Evolutionary conservation across 1,140 invertebrate genomes (phyloP).

Genomic region (Oscheius sp.): DNA sequence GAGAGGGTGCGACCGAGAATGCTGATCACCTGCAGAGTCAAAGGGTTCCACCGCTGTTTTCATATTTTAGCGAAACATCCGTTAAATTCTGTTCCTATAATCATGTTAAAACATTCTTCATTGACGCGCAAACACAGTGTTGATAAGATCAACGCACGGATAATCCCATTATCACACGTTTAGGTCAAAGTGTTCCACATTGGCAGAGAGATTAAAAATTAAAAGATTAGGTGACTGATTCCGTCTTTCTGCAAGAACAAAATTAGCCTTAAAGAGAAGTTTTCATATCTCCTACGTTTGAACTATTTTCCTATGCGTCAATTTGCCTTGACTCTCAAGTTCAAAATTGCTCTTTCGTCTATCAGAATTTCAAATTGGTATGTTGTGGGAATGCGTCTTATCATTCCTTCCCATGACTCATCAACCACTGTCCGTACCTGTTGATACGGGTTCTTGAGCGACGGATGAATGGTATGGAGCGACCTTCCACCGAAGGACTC

Average conservation of each 20-base stretch:
- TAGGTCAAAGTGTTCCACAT: too few species aligned
- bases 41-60: neutral
- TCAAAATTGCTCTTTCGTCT: neutral
- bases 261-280: neutral
- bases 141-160: too few species aligned
- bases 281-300: too few species aligned
- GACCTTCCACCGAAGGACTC: constrained; percentile 63
- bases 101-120: neutral
- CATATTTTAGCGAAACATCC: neutral
- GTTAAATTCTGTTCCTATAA: neutral
- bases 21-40: constrained; percentile 48
- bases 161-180: too few species aligned
- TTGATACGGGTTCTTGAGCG: constrained; percentile 61
- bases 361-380: too few species aligned
- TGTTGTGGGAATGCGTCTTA: too few species aligned
- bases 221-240: neutral
- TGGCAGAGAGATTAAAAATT: too few species aligned
- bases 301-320: neutral
- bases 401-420: too few species aligned
- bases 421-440: constrained; percentile 59
- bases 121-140: neutral
- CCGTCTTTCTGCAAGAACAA: neutral
- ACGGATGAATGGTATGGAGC: constrained; percentile 61
- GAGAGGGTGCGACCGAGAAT: constrained; percentile 65
- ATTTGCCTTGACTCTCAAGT: neutral